A percentile compares a stretch with the other conserved stretches of the same genome.
phyloP scores from a whole-genome alignment of 2,113 vertebrate genomes.

The Anguilla rostrata region DNA sequence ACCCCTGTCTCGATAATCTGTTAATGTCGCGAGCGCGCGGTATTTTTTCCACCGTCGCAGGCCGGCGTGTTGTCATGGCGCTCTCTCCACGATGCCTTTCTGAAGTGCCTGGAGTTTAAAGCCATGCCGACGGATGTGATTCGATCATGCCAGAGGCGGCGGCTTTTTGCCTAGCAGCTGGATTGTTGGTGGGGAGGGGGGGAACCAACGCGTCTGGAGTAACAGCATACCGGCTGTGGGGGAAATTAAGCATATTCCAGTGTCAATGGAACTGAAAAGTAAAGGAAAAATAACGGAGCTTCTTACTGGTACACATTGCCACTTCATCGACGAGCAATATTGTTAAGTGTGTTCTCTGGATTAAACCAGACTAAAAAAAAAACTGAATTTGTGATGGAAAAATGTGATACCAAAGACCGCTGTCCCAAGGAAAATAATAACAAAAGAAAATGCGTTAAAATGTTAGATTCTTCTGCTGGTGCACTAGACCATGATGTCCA shows the following conservation, averaged over 20 bases:
- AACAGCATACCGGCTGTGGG: not conserved
- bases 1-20: not conserved
- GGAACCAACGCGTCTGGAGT: not conserved
- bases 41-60: not conserved
- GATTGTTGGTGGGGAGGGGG: not conserved
- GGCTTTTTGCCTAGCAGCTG: not conserved
- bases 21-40: not conserved
- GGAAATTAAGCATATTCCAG: not conserved
- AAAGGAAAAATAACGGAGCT: not conserved
- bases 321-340: conserved; percentile 16
- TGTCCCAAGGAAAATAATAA: conserved; percentile 5
- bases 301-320: not conserved
- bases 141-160: not conserved
- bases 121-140: conserved; percentile 40
- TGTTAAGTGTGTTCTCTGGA: conserved; percentile 5
- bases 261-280: not conserved
- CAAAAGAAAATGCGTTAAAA: not conserved
- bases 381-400: conserved; percentile 1
- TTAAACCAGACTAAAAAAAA: not conserved
- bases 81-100: conserved; percentile 49
- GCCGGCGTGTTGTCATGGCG: conserved; percentile 35
- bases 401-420: conserved; percentile 37
- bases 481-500: not conserved
- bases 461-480: not conserved
- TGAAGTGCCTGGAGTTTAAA: conserved; percentile 61